Base-by-base conservation (phyloP, 2,888 invertebrate species). In the Ryuthela nishihirai region DNA sequence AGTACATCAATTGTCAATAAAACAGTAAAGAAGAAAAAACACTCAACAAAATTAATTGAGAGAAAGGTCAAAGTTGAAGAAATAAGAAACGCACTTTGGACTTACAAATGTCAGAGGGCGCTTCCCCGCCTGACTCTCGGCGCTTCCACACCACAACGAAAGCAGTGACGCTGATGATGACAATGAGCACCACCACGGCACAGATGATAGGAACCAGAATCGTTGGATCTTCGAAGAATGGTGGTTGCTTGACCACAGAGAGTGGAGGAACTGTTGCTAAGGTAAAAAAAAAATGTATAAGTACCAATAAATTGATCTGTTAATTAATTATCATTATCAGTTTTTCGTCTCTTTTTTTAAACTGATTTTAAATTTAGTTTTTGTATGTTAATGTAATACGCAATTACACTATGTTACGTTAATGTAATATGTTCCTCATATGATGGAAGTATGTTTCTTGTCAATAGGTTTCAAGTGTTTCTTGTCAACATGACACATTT, bases 111-210 rank as follows among this genome's bases (percentile, higher is more conserved):
- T 62, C 62, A 45, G 62, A 62, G 17, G 55, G 47, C 10, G 48
- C 56, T 26, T 55, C 62, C 26, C 55, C 62, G 2, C 38, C 32
- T 2, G 48, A 44, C 17, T 62, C 62, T 39, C 58, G 54, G 26
- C 62, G 36, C 24, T 54, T 62, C 62, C 62, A 62, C 20, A 58
- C 58, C 25, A 67, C 45, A 10, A 67, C 64, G 26, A 64, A 63
- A 24, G 60, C 54, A 3, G 67, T 64, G 21, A 65, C 65, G 18
- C 44, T 53, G 18, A 62, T 60, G 24, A 67, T 63, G 9, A 67
- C 61, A 2, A 67, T 32, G 12, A 67, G 54, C 3, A 67, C 67
- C n/a, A 65, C 52, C n/a, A 65, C 53, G 7, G 67, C 65, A 48
- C 65, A 63, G 1, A 63, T 55, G 15, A 65, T 62, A 5, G 67